phyloP scores from a whole-genome alignment of 92 coral and sea anemone species.

The Phymanthus crucifer region DNA sequence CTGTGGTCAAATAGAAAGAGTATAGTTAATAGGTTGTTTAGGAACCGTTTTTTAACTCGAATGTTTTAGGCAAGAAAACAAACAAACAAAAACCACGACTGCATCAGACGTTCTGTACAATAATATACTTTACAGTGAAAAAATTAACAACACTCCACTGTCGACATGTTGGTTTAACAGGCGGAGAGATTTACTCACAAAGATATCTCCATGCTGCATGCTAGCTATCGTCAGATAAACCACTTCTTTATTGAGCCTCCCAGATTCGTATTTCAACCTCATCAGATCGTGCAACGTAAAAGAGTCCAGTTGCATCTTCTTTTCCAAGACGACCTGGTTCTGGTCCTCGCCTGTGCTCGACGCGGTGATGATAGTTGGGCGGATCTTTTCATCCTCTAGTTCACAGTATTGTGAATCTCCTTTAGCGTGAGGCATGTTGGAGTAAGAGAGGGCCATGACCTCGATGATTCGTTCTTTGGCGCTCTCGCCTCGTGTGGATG shows the following conservation, averaged over 20 bases:
- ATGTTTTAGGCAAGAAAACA: no score
- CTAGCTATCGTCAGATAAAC: constrained; percentile 79
- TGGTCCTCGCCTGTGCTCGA: not conserved
- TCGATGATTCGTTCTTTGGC: constrained; percentile 62
- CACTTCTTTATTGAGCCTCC: constrained; percentile 73
- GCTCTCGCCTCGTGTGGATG: constrained; percentile 14
- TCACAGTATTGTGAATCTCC: constrained; percentile 63
- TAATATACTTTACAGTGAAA: no score
- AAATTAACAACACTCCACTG: no score
- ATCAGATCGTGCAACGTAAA: constrained; percentile 70
- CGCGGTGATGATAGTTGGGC: constrained; percentile 12
- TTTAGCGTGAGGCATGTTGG: constrained; percentile 66
- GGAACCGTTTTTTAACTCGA: no score
- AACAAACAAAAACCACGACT: no score
- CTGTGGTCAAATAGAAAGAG: constrained; percentile 25
- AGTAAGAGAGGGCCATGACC: constrained; percentile 66
- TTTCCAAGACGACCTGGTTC: constrained; percentile 31
- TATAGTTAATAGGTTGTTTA: no score
- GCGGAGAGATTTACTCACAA: constrained; percentile 94
- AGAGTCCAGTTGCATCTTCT: constrained; percentile 33
- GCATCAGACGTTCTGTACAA: no score
- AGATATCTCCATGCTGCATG: constrained; percentile 85
- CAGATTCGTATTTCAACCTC: constrained; percentile 52
- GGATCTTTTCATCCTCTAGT: constrained; percentile 41
- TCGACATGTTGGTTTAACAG: no score